Evolutionary conservation across 2,888 invertebrate genomes (phyloP), one percentile per base, ranked within the genome.

Genomic region (Pediacus dermestoides): DNA sequence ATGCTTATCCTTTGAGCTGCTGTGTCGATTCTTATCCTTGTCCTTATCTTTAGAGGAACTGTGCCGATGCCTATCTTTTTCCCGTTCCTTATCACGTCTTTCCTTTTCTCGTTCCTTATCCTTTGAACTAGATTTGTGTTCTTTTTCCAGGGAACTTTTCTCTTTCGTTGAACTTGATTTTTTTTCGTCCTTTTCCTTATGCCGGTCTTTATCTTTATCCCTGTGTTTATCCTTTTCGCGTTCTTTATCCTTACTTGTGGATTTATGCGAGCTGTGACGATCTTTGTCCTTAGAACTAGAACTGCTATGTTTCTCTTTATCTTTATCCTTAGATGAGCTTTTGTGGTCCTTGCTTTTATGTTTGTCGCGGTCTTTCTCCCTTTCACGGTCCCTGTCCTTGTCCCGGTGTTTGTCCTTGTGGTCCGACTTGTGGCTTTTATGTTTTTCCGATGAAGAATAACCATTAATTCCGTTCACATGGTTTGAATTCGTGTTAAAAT

Each of bases 391-490:
- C 32, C 52, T 57, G 25, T 66, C 63, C 39, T 61, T 64, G 46
- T 54, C 52, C 70, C 69, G 77, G 61, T 83, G 78, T 60, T 82
- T 82, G 39, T 54, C 54, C 60, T 78, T 81, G 48, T 76, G 74
- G 23, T 77, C 76, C 12, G 76, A 75, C 60, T 75, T 76, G 58
- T 75, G 73, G 48, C 74, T 74, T 50, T 74, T 74, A 49, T 73
- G 72, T 39, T 76, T 76, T 28, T 69, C 68, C 11, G 13, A 13
- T 7, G 28, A 28, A 2, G 68, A 55, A 67, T 82, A 87, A 36
- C 88, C 89, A 72, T 88, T 85, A 62, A 87, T 73, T 42, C 88
- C 88, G 73, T 88, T 88, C 72, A 85, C 74, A 72, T 81, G 80
- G 68, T 60, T 60, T 30, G 57, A 51, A 30, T 55, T 56, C 11